Base-by-base conservation (phyloP, 1,140 invertebrate genomes). In the Psix sp. region DNA sequence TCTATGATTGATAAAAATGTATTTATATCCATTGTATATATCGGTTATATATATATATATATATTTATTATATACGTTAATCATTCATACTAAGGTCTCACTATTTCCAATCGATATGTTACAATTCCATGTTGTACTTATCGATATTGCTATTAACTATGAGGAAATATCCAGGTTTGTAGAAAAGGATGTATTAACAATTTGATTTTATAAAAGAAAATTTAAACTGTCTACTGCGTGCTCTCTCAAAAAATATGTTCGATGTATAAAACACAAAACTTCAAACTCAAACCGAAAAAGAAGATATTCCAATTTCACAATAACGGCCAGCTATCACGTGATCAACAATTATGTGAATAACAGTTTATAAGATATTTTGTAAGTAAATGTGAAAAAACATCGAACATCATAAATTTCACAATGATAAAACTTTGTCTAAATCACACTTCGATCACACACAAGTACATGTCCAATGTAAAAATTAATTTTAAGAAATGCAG, bases 231-330 rank as follows among this genome's bases (percentile, higher is more conserved):
- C 73, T 77, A 80, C 80, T 79, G 77, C 77, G 82, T 83, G 81
- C 82, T 77, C 76, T 80, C 72, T 78, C 77, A 80, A 80, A 73
- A 45, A 13, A 31, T 74, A 77, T 81, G 79, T 80, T 79, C 70
- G 78, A 78, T 78, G 71, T 74, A 74, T 39, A 76, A 62, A 63
- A 68, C 67, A 63, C 66, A n/a, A n/a, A n/a, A n/a, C n/a, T n/a
- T n/a, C n/a, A n/a, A n/a, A n/a, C n/a, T n/a, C 4, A 33, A 33
- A 33, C 3, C n/a, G 5, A 7, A 33, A 7, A 33, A 33, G n/a
- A 33, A 10, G n/a, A 3, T 33, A 7, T 33, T 33, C 29, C 4
- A 33, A 33, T n/a, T 33, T 33, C 29, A 7, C 4, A 10, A 3
- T 33, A 33, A 33, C 3, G 4, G 6, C 5, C 3, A 10, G 29